Base-by-base conservation (phyloP, 35 echinoderm and acorn worm species). In the Apostichopus parvimensis region DNA sequence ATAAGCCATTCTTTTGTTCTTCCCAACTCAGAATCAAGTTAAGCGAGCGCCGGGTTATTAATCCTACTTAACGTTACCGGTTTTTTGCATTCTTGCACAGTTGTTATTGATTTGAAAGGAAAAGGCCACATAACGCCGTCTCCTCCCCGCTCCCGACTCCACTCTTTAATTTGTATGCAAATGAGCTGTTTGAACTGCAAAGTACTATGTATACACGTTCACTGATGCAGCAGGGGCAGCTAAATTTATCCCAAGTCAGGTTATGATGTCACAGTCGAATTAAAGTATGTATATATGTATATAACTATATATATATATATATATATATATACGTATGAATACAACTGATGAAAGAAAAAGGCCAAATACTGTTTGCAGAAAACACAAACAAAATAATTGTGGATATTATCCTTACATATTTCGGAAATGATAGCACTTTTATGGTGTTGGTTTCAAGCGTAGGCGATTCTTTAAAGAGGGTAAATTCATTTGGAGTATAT, bases 121-220 rank as follows among this genome's bases (percentile, higher is more conserved):
- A 82, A 53, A 54, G 79, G 34, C 34, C 18, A 45, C 55, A 82
- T 82, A 82, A 54, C 54, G 79, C 79, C 5, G 79, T 82, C 79
- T 82, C 79, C 79, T 82, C 14, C 9, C 34, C 14, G 45, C 17
- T 25, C 15, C 54, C n/a, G 79, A 34, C 52, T 82, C 52, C 52
- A 54, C 17, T 82, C 79, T 82, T 82, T 82, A 82, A 82, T 82
- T 82, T 82, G 79, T 82, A 82, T 82, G 79, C 79, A 82, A 82
- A 82, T 82, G 79, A 82, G 79, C 79, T 17, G 79, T 82, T 22
- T 34, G 79, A 56, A 53, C 45, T 55, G 52, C 54, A 55, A 54
- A 56, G 79, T 53, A 82, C 79, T 45, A 2, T 45, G 34, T 45
- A 45, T 45, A 45, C 34, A 45, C 34, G 34, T 45, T 45, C 34